Conservation (phyloP, 2,113 vertebrate genomes). For the Mormyrus iriodes region DNA sequence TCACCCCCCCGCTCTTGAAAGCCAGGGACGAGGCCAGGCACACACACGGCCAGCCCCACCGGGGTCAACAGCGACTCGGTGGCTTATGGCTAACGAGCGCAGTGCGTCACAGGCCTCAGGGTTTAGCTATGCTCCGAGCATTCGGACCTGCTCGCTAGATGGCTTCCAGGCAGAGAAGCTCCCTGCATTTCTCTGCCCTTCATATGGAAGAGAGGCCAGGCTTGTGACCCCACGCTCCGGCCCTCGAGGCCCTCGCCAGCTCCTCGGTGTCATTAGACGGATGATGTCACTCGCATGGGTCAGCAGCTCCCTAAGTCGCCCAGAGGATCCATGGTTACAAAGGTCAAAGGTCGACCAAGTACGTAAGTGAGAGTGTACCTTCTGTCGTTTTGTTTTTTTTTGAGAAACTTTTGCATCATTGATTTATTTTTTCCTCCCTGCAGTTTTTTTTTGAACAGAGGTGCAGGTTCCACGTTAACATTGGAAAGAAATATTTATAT, state of each 20-base stretch:
- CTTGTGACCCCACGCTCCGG: not conserved
- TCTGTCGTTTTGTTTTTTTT: not conserved
- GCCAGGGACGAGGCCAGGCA: not conserved
- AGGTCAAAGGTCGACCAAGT: not conserved
- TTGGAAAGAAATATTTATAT: not conserved
- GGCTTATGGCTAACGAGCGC: not conserved
- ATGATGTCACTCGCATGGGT: not conserved
- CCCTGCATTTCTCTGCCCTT: not conserved
- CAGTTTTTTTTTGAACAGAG: not conserved
- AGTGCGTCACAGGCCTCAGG: not conserved
- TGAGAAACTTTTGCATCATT: not conserved
- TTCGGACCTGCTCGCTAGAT: not conserved
- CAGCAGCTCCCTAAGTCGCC: not conserved
- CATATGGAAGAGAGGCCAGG: not conserved
- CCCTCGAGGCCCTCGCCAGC: not conserved
- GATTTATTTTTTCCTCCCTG: not conserved
- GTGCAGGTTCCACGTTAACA: not conserved
- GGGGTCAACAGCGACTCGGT: not conserved
- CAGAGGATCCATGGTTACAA: not conserved
- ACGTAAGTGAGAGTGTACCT: not conserved
- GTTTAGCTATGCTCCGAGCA: not conserved
- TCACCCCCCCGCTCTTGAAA: not conserved
- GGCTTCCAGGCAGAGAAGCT: not conserved
- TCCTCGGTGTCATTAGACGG: not conserved
- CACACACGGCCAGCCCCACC: not conserved